Conservation (phyloP, 2,113 vertebrate genomes). For the Anguilla rostrata region DNA sequence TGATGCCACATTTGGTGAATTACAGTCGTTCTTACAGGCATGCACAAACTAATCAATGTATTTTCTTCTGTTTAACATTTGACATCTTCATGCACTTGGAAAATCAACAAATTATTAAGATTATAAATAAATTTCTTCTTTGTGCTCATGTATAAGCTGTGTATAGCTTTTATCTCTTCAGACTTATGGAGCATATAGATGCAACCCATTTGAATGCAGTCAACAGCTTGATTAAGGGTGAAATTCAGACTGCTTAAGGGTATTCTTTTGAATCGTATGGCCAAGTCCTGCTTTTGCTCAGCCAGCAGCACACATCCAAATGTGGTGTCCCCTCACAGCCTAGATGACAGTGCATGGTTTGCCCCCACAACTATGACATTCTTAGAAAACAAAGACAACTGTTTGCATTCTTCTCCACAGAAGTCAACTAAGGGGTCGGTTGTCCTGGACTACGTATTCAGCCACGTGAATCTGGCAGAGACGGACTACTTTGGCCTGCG, state of each 20-base stretch:
- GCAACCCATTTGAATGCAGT: not conserved
- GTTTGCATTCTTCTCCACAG: slow-evolving; percentile 76
- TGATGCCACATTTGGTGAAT: not conserved
- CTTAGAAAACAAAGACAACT: slow-evolving; percentile 4
- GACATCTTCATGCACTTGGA: no score
- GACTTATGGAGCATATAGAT: not conserved
- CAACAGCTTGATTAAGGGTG: not conserved
- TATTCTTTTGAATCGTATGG: not conserved
- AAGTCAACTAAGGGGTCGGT: slow-evolving; percentile 84
- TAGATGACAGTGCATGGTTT: not conserved
- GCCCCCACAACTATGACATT: not conserved
- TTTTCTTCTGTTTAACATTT: no score
- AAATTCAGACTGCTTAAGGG: not conserved
- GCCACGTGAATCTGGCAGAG: slow-evolving; percentile 82
- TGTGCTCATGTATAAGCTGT: not conserved
- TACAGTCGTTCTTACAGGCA: not conserved
- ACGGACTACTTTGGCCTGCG: slow-evolving; percentile 90
- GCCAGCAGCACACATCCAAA: not conserved
- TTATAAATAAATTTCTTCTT: not conserved
- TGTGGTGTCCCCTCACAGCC: not conserved
- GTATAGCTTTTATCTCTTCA: not conserved
- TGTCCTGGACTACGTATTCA: slow-evolving; percentile 84
- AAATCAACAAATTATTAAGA: no score
- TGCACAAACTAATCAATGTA: not conserved
- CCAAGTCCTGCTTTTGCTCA: not conserved